phyloP scores from a whole-genome alignment of 2,113 vertebrate species.

The Megaceryle torquata region DNA sequence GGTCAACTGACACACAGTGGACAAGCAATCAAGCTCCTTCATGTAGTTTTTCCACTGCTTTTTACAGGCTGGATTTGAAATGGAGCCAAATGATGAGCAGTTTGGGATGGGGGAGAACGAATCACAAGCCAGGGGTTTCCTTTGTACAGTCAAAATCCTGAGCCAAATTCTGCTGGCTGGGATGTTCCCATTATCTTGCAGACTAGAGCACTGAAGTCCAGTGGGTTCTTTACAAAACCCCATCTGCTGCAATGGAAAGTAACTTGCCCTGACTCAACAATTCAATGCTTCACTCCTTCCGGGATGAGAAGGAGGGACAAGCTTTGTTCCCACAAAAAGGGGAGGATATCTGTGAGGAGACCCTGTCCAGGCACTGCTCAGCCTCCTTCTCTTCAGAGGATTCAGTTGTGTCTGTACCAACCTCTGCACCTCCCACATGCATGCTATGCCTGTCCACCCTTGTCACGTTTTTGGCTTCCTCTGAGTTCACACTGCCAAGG shows the following conservation, averaged over 20 bases:
- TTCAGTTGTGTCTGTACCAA: accelerated
- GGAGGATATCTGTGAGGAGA: neutral
- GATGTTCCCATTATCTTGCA: neutral
- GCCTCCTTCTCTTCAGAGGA: neutral
- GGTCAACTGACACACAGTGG: neutral
- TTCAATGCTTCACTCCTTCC: neutral
- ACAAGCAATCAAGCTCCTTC: neutral
- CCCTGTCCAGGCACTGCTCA: neutral
- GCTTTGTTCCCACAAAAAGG: neutral
- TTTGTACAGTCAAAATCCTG: neutral
- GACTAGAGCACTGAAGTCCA: neutral
- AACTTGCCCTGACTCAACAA: neutral
- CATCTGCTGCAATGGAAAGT: neutral
- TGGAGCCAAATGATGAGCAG: neutral
- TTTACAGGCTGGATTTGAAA: neutral
- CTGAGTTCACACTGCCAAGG: neutral
- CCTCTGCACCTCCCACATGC: neutral
- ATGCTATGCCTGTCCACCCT: neutral
- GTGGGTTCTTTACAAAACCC: neutral
- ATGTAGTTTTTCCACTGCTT: neutral
- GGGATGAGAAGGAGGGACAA: neutral
- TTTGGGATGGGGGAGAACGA: neutral
- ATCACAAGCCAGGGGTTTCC: neutral
- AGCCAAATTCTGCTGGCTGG: neutral
- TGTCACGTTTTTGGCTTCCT: neutral